A percentile compares a stretch with the other conserved stretches of the same genome.
These are phyloP conservation scores for Cyphomyrmex costatus DNA, from an alignment of 1,140 invertebrate genomes.

Conservation along the genomic window DNA sequence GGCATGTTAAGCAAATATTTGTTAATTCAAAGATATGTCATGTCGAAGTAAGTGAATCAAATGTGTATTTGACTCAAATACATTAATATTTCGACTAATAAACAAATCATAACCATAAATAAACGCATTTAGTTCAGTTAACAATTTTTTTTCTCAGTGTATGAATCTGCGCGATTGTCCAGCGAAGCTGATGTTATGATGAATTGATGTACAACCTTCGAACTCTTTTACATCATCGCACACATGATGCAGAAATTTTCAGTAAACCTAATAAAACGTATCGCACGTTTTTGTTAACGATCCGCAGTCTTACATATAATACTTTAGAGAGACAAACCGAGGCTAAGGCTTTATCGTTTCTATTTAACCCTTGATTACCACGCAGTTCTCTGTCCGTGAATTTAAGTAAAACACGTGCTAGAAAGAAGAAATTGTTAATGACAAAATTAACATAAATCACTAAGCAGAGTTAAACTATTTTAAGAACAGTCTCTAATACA, in stretches of 20 bases:
- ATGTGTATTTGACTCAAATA: too few relatives aligned
- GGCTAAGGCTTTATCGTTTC: neutral
- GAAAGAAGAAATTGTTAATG: neutral
- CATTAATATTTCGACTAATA: too few relatives aligned
- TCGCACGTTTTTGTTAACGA: slow-evolving; percentile 10
- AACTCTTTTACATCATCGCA: slow-evolving; percentile 7
- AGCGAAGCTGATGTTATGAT: neutral
- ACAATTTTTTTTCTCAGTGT: too few relatives aligned
- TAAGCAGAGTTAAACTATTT: neutral
- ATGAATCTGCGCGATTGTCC: neutral
- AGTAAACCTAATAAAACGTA: slow-evolving; percentile 18
- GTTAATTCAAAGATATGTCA: too few relatives aligned
- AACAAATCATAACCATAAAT: too few relatives aligned
- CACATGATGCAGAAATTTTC: neutral
- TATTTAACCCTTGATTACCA: neutral
- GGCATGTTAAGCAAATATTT: too few relatives aligned
- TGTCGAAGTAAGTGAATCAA: too few relatives aligned
- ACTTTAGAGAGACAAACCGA: neutral
- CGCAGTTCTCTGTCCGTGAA: neutral
- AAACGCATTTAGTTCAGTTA: too few relatives aligned
- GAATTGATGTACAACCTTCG: slow-evolving; percentile 4
- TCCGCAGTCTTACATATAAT: neutral
- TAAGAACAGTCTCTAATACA: neutral
- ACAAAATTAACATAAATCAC: slow-evolving; percentile 21
- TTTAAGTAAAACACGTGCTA: neutral